These are phyloP conservation scores for Globodera rostochiensis DNA, from an alignment of 1,140 invertebrate species.

Conservation along the genomic window DNA sequence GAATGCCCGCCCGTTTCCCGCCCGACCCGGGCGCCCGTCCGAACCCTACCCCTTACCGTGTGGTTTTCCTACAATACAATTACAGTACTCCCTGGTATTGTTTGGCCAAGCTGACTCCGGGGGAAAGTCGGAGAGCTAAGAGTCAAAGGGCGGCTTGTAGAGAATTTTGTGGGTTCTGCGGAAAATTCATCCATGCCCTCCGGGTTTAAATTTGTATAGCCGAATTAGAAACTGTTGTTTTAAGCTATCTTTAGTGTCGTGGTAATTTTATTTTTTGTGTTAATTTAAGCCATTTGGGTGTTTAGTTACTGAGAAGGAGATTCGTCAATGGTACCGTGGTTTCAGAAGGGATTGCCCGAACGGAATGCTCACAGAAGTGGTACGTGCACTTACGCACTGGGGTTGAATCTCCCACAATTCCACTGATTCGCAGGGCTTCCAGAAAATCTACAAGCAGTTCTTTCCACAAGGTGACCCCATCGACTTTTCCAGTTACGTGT, in stretches of 20 bases:
- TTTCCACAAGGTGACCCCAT: slow-evolving; percentile 89
- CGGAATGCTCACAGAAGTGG: slow-evolving; percentile 65
- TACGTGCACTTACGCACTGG: slow-evolving; percentile 28
- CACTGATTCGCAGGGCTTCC: slow-evolving; percentile 81
- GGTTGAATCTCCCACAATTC: slow-evolving; percentile 5
- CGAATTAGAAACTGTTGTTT: too few species aligned
- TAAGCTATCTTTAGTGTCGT: too few species aligned
- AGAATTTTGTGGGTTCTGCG: too few species aligned
- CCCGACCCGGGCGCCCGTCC: too few species aligned
- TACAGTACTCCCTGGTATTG: not conserved
- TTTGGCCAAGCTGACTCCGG: not conserved
- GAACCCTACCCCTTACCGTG: too few species aligned
- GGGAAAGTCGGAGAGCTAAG: too few species aligned
- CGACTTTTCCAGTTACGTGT: slow-evolving; percentile 93
- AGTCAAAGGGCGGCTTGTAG: too few species aligned
- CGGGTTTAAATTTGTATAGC: too few species aligned
- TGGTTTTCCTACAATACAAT: not conserved
- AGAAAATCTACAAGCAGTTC: slow-evolving; percentile 98
- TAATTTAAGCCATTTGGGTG: slow-evolving; percentile 1
- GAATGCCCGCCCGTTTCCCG: too few species aligned
- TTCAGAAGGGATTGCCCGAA: slow-evolving; percentile 65
- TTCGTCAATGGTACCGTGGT: slow-evolving; percentile 65
- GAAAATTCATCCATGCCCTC: too few species aligned
- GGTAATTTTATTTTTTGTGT: too few species aligned
- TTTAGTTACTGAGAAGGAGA: slow-evolving; percentile 65